Evolutionary conservation across 2,888 invertebrate genomes (phyloP), one percentile per base, ranked within the genome.

Genomic region (Rhagophthalmus giganteus): DNA sequence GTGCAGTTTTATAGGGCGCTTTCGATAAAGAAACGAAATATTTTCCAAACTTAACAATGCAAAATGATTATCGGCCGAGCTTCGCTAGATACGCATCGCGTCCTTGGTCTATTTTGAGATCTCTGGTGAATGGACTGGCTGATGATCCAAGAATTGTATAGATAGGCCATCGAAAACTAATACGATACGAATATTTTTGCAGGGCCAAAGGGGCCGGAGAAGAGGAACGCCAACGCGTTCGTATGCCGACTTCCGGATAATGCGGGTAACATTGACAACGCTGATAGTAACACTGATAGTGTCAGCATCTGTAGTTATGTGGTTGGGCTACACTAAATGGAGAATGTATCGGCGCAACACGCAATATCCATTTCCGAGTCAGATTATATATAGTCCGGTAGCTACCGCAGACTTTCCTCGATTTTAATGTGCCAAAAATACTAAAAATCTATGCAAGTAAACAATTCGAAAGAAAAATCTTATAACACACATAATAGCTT

Each of bases 371-470:
- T 72, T 70, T 42, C 59, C 66, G 2, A 62, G 65, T 9, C 65
- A 68, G 54, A 66, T 74, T 8, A 56, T 62, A 13, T 74, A 74
- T 45, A 71, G 69, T 54, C 73, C 71, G 1, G 45, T 73, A 6
- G 35, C 57, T 4, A 56, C 53, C 2, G 44, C n/a, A 24, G 45
- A 58, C 20, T 52, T 55, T 12, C 31, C 45, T 10, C 9, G 24
- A 24, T 37, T 30, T 37, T 42, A 49, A 35, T 37, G 32, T 37
- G 8, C 26, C 12, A 38, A 46, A 11, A 20, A 20, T 20, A 20
- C 20, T 20, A 7, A 5, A 20, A 5, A 20, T 8, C 13, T 20
- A 10, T 5, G 20, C 7, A 5, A 20, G 7, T 20, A 20, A 5
- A 20, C 7, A 20, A 20, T 20, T 20, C 7, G 3, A 20, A 20